Evolutionary conservation across 2,888 invertebrate genomes (phyloP).

Genomic region (Frankliniella fusca): DNA sequence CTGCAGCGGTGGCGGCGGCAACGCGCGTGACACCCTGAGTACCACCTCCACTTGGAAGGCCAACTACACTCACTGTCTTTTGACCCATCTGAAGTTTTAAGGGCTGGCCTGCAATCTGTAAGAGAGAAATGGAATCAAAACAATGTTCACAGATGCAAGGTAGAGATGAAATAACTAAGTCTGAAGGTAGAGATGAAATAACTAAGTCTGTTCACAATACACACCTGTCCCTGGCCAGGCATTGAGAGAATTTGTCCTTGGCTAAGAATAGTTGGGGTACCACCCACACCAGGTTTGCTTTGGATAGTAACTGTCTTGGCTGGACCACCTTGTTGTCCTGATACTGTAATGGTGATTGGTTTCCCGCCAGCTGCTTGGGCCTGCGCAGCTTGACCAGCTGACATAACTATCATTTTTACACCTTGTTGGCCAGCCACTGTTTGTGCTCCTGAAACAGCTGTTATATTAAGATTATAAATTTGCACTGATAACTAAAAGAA

Average conservation of each 20-base stretch:
- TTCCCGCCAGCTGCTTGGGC: slow-evolving; percentile 56
- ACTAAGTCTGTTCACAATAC: no score
- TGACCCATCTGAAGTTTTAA: background rate
- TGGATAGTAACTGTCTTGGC: slow-evolving; percentile 60
- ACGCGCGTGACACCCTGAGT: background rate
- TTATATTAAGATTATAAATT: background rate
- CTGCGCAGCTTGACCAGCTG: slow-evolving; percentile 43
- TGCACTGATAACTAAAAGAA: background rate
- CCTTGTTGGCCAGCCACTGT: slow-evolving; percentile 29
- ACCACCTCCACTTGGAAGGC: background rate
- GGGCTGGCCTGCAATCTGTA: background rate
- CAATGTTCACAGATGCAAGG: background rate
- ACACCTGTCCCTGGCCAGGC: slow-evolving; percentile 2
- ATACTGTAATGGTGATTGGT: slow-evolving; percentile 66
- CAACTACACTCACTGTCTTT: background rate
- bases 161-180: background rate
- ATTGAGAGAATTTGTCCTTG: background rate
- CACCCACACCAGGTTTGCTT: slow-evolving; percentile 49
- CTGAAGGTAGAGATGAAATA: background rate
- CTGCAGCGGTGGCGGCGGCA: background rate
- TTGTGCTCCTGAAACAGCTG: slow-evolving; percentile 26
- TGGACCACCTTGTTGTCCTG: slow-evolving; percentile 51
- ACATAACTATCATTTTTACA: slow-evolving; percentile 31
- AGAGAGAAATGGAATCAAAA: background rate
- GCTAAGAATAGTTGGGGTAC: background rate